Evolutionary conservation across 2,797 vertebrate genomes (phyloP).

Genomic region (Luscinia megarhynchos): DNA sequence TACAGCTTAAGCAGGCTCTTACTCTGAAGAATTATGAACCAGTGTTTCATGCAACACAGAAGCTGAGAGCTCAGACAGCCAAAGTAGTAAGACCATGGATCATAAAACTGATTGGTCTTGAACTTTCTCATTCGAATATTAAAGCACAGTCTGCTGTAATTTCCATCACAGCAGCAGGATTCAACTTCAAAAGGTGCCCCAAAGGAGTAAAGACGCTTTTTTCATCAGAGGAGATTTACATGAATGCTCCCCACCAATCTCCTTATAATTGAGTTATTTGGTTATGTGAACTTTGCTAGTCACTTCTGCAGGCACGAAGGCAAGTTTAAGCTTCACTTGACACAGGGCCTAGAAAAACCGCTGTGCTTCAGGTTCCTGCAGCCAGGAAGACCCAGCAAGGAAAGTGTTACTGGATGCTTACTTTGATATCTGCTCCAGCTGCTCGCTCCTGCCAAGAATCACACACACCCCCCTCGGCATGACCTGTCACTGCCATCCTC

Average conservation of each 20-base stretch:
- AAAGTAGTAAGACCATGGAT: neutral
- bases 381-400: neutral
- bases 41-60: neutral
- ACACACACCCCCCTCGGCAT: neutral
- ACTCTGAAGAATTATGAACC: neutral
- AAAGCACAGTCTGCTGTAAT: neutral
- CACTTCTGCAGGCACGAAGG: neutral
- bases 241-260: neutral
- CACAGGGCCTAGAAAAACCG: neutral
- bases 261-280: neutral
- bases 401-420: neutral
- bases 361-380: neutral
- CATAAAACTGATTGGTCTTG: neutral
- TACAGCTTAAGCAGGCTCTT: neutral
- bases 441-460: neutral
- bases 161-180: neutral
- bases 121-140: neutral
- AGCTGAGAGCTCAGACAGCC: neutral
- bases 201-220: neutral
- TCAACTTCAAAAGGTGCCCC: neutral
- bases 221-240: neutral
- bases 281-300: accelerated
- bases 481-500: neutral
- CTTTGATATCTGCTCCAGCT: neutral
- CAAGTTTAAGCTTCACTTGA: neutral